These are phyloP conservation scores for Bombyx huttoni DNA, from an alignment of 2,888 invertebrate genomes.

Conservation along the genomic window DNA sequence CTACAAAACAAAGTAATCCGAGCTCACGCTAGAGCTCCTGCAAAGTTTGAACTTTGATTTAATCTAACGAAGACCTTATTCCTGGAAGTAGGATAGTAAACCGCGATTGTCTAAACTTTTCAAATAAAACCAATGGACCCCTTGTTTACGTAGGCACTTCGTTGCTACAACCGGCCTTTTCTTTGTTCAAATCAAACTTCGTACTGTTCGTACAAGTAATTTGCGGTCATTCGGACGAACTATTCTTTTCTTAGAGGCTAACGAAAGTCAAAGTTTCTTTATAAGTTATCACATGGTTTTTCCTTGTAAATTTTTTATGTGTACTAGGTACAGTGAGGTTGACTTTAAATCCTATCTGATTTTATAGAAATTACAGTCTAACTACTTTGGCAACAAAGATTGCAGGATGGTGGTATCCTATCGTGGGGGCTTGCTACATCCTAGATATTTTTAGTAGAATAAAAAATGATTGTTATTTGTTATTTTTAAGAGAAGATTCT, in stretches of 20 bases:
- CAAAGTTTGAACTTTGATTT: conserved; percentile 18
- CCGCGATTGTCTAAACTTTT: conserved; percentile 50
- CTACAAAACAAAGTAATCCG: background rate
- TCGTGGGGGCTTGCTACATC: no score
- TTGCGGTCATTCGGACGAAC: conserved; percentile 1
- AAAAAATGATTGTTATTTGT: no score
- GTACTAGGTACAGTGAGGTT: no score
- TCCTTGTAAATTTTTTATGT: background rate
- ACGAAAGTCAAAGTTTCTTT: background rate
- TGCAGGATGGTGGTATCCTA: no score
- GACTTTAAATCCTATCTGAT: no score
- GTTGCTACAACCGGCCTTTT: conserved; percentile 37
- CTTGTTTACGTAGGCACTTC: conserved; percentile 47
- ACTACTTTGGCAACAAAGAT: no score
- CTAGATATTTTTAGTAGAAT: no score
- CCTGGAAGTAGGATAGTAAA: conserved; percentile 32
- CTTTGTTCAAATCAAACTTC: conserved; percentile 42
- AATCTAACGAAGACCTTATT: conserved; percentile 19
- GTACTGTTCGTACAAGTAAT: conserved; percentile 25
- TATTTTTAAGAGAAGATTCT: no score
- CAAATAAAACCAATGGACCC: conserved; percentile 55
- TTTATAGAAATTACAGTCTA: no score
- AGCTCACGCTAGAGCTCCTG: conserved; percentile 9
- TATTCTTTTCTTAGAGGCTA: background rate
- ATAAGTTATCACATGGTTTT: background rate